Evolutionary conservation across 2,888 invertebrate species (phyloP).

Genomic region (Pemphredon lugubris): DNA sequence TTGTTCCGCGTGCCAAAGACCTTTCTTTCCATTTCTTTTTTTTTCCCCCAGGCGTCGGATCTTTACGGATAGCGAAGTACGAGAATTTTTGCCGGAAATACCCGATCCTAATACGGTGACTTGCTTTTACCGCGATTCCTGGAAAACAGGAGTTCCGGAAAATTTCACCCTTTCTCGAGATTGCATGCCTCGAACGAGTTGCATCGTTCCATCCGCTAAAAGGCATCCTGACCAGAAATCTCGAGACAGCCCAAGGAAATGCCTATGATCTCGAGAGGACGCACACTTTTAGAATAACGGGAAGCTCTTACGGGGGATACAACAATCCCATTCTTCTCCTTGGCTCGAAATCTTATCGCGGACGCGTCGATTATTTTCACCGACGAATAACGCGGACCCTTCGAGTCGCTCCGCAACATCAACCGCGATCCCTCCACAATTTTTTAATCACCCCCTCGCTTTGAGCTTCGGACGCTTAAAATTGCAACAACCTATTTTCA

Average conservation of each 20-base stretch:
- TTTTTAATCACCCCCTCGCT: neutral
- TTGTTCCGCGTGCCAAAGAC: too few relatives aligned
- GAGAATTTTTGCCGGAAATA: too few relatives aligned
- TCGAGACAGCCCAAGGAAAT: neutral
- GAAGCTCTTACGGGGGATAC: conserved; percentile 14
- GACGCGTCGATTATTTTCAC: too few relatives aligned
- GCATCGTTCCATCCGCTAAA: neutral
- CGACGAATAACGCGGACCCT: neutral
- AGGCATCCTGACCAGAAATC: conserved; percentile 36
- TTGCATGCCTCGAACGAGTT: conserved; percentile 4
- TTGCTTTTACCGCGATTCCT: too few relatives aligned
- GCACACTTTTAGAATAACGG: conserved; percentile 42
- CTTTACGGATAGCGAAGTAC: too few relatives aligned
- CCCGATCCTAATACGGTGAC: too few relatives aligned
- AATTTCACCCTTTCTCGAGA: conserved; percentile 14
- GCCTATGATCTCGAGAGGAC: conserved; percentile 7
- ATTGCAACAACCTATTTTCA: neutral
- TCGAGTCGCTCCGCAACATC: neutral
- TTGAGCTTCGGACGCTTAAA: neutral
- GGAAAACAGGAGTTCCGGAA: neutral
- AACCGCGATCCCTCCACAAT: neutral
- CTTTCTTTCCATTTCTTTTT: too few relatives aligned
- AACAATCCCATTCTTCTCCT: neutral
- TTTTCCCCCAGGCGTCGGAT: too few relatives aligned
- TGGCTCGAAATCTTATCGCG: neutral